Evolutionary conservation across 2,113 vertebrate species (phyloP).

Genomic region (Ceyx margarethae): DNA sequence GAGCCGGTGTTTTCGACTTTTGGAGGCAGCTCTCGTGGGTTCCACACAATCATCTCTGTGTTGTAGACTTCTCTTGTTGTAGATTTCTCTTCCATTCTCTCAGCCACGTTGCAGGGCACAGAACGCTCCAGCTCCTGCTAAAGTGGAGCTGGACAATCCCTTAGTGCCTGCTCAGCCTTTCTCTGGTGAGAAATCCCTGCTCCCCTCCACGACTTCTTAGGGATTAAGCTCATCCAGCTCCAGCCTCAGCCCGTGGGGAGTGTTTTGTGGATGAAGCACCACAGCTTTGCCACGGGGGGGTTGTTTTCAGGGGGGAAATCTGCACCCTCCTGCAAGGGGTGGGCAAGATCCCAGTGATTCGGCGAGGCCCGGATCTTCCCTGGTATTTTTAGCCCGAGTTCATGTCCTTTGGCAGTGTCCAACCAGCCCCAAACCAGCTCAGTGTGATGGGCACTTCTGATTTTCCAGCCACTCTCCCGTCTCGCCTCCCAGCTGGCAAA

Average conservation of each 20-base stretch:
- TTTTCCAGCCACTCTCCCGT: background rate
- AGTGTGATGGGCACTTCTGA: background rate
- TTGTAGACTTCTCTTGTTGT: background rate
- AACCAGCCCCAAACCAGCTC: background rate
- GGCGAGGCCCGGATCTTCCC: background rate
- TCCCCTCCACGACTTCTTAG: background rate
- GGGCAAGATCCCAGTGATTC: background rate
- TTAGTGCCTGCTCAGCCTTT: background rate
- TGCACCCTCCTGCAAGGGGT: background rate
- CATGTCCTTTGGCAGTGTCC: background rate
- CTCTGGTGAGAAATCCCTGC: rapidly evolving
- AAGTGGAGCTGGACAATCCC: background rate
- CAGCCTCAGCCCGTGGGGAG: background rate
- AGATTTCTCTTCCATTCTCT: background rate
- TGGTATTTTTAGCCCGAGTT: background rate
- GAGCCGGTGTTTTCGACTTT: rapidly evolving
- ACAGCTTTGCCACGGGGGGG: rapidly evolving
- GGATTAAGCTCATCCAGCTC: background rate
- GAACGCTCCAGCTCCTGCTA: background rate
- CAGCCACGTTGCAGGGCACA: background rate
- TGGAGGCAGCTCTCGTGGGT: background rate
- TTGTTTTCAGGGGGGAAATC: background rate
- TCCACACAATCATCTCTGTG: background rate
- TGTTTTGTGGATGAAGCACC: background rate
- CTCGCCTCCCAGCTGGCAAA: conserved; percentile 38